Percentiles rank a stretch among this genome's conserved stretches.
Conservation (phyloP, 2,113 vertebrate species). For the Lophochroa leadbeateri region DNA sequence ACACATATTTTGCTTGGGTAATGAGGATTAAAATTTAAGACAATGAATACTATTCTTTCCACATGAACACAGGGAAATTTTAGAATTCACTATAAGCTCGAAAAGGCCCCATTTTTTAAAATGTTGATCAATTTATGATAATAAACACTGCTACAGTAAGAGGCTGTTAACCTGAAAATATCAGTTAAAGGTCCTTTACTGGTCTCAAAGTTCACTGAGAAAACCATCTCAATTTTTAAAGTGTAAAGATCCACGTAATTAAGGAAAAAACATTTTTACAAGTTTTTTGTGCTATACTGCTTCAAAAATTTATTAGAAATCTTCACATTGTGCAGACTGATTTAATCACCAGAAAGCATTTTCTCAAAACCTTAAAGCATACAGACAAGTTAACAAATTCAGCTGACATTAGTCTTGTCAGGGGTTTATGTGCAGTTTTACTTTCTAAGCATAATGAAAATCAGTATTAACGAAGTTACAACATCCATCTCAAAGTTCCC, state of each 20-base stretch:
- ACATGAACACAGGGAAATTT: fast-evolving
- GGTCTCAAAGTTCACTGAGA: not conserved
- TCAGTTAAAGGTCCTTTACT: not conserved
- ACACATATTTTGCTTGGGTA: fast-evolving
- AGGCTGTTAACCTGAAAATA: not conserved
- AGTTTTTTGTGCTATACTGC: not conserved
- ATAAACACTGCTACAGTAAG: not conserved
- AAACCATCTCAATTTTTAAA: not conserved
- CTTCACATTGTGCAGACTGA: not conserved
- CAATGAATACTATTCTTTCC: not conserved
- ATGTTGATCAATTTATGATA: not conserved
- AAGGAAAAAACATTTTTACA: not conserved
- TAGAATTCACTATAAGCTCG: not conserved
- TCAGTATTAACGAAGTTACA: not conserved
- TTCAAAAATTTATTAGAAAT: not conserved
- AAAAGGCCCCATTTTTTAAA: fast-evolving
- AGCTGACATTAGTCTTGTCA: not conserved
- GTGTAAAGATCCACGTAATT: not conserved
- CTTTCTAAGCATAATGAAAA: not conserved
- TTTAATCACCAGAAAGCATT: not conserved
- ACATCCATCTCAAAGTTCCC: not conserved
- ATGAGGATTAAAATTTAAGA: not conserved
- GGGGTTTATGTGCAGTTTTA: not conserved
- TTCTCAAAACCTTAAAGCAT: not conserved
- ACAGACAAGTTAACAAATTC: not conserved